phyloP scores from a whole-genome alignment of 1,140 invertebrate species.

The Sarcophaga peregrina region DNA sequence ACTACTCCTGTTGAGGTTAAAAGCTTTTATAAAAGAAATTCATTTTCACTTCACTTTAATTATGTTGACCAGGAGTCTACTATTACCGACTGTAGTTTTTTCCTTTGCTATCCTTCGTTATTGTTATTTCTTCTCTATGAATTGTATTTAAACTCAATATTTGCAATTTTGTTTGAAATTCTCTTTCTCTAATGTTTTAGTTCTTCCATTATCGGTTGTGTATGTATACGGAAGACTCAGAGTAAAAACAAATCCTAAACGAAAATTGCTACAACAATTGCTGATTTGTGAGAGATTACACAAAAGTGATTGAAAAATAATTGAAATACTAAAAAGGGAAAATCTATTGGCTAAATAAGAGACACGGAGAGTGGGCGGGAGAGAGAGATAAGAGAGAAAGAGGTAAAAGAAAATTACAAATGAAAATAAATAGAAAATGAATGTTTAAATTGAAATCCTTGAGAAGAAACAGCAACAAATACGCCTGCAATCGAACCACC shows the following conservation, averaged over 20 bases:
- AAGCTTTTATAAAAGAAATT: no score
- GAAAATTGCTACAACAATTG: neutral
- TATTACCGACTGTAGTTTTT: no score
- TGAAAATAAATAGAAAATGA: neutral
- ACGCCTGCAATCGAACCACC: neutral
- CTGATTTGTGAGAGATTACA: slow-evolving; percentile 18
- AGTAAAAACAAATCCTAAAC: neutral
- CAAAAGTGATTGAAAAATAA: slow-evolving; percentile 25
- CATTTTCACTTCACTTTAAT: no score
- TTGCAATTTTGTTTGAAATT: no score
- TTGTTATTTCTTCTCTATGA: no score
- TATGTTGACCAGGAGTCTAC: no score
- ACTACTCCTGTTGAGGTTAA: no score
- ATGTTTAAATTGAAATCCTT: slow-evolving; percentile 11
- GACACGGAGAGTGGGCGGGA: no score
- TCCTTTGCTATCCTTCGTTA: no score
- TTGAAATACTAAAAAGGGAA: slow-evolving; percentile 22
- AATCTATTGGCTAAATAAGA: neutral
- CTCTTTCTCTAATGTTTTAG: neutral
- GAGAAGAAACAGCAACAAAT: neutral
- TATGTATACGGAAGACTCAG: neutral
- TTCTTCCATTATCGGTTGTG: neutral
- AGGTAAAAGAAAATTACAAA: no score
- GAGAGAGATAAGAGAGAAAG: no score
- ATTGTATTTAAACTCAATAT: no score